These are phyloP conservation scores for Apostichopus japonicus DNA, from an alignment of 35 echinoderm and acorn worm species.

Conservation along the genomic window DNA sequence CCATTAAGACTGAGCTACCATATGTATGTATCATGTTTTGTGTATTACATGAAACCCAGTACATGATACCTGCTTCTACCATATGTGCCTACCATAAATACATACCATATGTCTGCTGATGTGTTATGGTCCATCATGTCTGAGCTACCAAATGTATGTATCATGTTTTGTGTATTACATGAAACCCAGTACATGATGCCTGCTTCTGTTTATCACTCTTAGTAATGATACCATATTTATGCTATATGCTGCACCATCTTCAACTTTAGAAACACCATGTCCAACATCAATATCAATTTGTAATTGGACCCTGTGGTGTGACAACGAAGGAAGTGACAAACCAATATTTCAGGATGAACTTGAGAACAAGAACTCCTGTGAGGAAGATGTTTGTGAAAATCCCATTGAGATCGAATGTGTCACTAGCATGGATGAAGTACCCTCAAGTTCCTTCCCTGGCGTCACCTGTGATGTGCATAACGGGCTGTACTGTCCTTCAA, in stretches of 20 bases:
- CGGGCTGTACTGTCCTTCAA: background rate
- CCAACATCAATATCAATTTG: background rate
- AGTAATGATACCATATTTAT: background rate
- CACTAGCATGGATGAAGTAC: background rate
- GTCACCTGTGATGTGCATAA: background rate
- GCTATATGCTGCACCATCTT: background rate
- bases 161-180: too few species aligned
- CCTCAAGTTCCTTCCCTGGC: background rate
- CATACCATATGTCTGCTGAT: too few species aligned
- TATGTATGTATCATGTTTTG: too few species aligned
- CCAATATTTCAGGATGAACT: background rate
- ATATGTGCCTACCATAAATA: too few species aligned
- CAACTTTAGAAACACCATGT: conserved; percentile 1
- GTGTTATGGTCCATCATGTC: too few species aligned
- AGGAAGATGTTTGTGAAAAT: background rate
- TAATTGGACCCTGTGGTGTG: background rate
- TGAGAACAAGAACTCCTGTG: background rate
- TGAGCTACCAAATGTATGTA: too few species aligned
- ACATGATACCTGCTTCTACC: too few species aligned
- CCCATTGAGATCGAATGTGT: conserved; percentile 5
- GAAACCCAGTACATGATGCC: too few species aligned
- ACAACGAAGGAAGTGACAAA: background rate
- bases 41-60: too few species aligned
- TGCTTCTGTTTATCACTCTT: too few species aligned
- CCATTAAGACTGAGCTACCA: too few species aligned